Percentiles rank a stretch among this genome's conserved stretches.
Evolutionary conservation across 2,888 invertebrate genomes (phyloP).

Genomic region (Microchrysa polita): DNA sequence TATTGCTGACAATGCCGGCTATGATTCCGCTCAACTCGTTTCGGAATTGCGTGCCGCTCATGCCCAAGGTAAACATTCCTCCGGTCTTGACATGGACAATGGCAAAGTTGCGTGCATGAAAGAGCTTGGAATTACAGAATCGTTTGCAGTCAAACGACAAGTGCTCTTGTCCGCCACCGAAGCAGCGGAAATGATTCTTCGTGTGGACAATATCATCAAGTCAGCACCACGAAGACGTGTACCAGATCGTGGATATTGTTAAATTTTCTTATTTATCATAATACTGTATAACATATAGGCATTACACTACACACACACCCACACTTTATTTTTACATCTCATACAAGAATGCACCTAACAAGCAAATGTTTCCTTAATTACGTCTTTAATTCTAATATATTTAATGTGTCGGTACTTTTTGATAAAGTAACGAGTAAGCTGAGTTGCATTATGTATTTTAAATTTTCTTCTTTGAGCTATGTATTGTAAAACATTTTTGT

Average conservation of each 20-base stretch:
- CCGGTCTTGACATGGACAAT: conserved; percentile 82
- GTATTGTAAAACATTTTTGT: conserved; percentile 20
- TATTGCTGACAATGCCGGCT: conserved; percentile 98
- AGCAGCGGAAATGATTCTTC: conserved; percentile 98
- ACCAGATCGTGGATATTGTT: conserved; percentile 78
- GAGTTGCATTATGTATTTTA: conserved; percentile 8
- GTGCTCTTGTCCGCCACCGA: conserved; percentile 94
- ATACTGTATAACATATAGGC: not conserved
- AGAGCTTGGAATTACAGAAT: conserved; percentile 92
- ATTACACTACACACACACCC: not conserved
- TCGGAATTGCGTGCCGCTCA: conserved; percentile 93
- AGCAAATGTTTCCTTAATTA: not conserved
- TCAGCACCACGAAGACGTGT: conserved; percentile 88
- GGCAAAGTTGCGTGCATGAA: conserved; percentile 92
- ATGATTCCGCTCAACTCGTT: conserved; percentile 94
- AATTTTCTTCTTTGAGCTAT: not conserved
- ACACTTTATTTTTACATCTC: conserved; percentile 4
- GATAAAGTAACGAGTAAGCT: not conserved
- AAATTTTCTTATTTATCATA: conserved; percentile 40
- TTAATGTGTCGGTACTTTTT: not conserved
- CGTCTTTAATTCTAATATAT: conserved; percentile 21
- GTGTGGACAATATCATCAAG: conserved; percentile 97
- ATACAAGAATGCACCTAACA: conserved; percentile 19
- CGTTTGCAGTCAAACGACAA: conserved; percentile 96
- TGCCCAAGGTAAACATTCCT: conserved; percentile 78